Evolutionary conservation across 2,113 vertebrate genomes (phyloP).

Genomic region (Chitala chitala): DNA sequence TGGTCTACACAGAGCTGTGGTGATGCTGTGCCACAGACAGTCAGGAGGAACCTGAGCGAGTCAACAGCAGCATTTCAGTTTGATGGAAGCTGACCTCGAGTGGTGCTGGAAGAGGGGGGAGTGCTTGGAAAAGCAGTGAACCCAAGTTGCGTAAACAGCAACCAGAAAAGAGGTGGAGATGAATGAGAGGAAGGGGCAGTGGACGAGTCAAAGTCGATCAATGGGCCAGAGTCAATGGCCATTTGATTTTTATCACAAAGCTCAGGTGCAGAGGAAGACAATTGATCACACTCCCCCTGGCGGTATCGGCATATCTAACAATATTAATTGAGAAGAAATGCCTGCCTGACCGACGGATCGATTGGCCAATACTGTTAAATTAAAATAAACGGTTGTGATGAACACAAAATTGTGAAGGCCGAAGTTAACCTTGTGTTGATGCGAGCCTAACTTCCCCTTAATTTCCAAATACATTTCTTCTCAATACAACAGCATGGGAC

Average conservation of each 20-base stretch:
- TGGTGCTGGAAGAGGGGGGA: conserved; percentile 10
- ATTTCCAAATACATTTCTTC: not conserved
- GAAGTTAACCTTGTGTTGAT: conserved; percentile 32
- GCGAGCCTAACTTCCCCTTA: conserved; percentile 34
- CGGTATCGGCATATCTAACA: conserved; percentile 46
- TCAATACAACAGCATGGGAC: not conserved
- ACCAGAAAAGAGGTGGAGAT: conserved; percentile 43
- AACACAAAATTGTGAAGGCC: conserved; percentile 29
- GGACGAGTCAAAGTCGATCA: conserved; percentile 53
- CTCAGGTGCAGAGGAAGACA: conserved; percentile 46
- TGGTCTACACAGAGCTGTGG: not conserved
- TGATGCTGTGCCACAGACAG: conserved; percentile 12
- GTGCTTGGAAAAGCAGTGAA: conserved; percentile 41
- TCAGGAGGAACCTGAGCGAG: conserved; percentile 22
- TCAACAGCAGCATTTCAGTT: conserved; percentile 30
- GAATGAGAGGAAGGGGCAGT: conserved; percentile 37
- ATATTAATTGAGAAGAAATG: conserved; percentile 58
- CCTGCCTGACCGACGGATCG: conserved; percentile 37
- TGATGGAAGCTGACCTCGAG: conserved; percentile 54
- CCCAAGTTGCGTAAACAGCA: conserved; percentile 33
- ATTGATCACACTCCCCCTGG: conserved; percentile 46
- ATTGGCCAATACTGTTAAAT: conserved; percentile 38
- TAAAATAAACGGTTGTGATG: conserved; percentile 38
- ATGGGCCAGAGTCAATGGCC: conserved; percentile 51
- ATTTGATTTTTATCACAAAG: conserved; percentile 60